phyloP scores from a whole-genome alignment of 1,140 invertebrate genomes.

The Drosophila seguyi region DNA sequence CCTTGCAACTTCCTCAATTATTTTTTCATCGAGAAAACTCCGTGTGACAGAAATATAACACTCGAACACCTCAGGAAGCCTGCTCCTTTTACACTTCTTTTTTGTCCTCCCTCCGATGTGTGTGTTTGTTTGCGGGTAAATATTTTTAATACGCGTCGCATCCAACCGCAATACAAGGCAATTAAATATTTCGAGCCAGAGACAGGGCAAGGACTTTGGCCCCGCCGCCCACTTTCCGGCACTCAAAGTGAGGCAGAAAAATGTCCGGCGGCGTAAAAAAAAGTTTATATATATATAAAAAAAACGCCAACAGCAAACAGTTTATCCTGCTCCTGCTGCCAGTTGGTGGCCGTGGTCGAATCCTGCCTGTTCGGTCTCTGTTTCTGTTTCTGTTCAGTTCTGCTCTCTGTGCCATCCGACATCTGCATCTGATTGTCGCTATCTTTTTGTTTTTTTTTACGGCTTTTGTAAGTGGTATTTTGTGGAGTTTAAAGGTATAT shows the following conservation, averaged over 20 bases:
- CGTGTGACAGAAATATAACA: constrained; percentile 38
- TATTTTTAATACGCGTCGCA: constrained; percentile 81
- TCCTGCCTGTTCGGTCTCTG: constrained; percentile 17
- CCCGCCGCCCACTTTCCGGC: constrained; percentile 22
- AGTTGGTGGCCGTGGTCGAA: constrained; percentile 62
- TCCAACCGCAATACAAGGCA: constrained; percentile 83
- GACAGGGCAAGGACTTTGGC: constrained; percentile 40
- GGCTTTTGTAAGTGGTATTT: constrained; percentile 29
- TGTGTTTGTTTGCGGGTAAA: constrained; percentile 63
- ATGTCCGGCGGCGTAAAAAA: constrained; percentile 42
- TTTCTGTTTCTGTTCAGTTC: constrained; percentile 14
- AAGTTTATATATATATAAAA: constrained; percentile 1
- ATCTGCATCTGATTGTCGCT: constrained; percentile 71
- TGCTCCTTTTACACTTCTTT: constrained; percentile 2
- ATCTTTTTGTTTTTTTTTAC: constrained; percentile 53
- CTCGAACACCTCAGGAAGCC: constrained; percentile 59
- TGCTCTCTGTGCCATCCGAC: constrained; percentile 36
- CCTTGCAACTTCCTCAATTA: background rate
- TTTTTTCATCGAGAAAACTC: background rate
- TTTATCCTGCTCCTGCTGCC: constrained; percentile 64
- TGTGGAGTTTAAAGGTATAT: background rate
- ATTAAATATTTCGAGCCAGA: constrained; percentile 79
- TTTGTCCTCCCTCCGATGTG: background rate
- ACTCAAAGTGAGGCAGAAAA: constrained; percentile 57
- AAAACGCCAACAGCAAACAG: constrained; percentile 54